Evolutionary conservation across 2,113 vertebrate species (phyloP).

Genomic region (Podocnemis expansa): DNA sequence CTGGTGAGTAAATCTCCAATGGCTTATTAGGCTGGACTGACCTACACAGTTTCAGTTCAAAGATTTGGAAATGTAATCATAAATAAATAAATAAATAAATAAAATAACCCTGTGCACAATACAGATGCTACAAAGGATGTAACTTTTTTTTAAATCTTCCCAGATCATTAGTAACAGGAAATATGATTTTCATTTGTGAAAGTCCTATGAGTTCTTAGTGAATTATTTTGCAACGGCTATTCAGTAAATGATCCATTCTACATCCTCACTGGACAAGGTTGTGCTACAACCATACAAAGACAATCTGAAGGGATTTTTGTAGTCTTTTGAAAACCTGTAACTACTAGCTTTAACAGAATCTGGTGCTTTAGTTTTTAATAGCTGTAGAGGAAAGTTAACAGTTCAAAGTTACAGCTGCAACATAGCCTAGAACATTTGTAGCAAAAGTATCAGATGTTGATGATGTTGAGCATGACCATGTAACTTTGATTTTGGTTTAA

Average conservation of each 20-base stretch:
- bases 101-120: background rate
- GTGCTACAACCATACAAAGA: background rate
- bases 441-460: slow-evolving; percentile 4
- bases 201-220: background rate
- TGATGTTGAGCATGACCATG: slow-evolving; percentile 51
- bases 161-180: background rate
- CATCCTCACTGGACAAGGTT: background rate
- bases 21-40: background rate
- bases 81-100: background rate
- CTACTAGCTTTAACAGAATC: background rate
- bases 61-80: background rate
- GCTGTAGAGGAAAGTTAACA: slow-evolving; percentile 34
- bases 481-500: slow-evolving; percentile 70
- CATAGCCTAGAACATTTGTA: slow-evolving; percentile 36
- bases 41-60: background rate
- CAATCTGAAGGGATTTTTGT: background rate
- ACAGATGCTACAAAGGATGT: background rate
- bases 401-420: slow-evolving; percentile 33
- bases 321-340: background rate
- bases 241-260: background rate
- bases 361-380: slow-evolving; percentile 41
- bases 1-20: background rate
- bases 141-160: background rate
- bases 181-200: background rate
- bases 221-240: background rate